Evolutionary conservation across 53 echinoderm and acorn worm species (phyloP).

Genomic region (Stichopus horrens): DNA sequence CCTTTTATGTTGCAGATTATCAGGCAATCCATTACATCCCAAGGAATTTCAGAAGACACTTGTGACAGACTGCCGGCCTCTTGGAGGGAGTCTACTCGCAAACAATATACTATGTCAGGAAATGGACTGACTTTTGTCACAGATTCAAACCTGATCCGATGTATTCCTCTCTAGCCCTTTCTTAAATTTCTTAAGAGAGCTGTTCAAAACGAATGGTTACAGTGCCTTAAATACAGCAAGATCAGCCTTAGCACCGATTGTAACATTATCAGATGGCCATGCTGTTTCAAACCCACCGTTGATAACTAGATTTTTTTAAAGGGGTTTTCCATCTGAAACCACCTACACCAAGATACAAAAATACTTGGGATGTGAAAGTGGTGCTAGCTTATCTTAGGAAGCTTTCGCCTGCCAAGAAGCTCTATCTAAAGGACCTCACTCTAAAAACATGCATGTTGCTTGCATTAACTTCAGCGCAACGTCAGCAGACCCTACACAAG

Average conservation of each 20-base stretch:
- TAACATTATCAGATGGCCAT: constrained; percentile 22
- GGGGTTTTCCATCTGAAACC: constrained; percentile 52
- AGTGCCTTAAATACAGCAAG: constrained; percentile 48
- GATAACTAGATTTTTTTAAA: constrained; percentile 47
- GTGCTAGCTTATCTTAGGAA: constrained; percentile 16
- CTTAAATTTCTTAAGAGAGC: too few species aligned
- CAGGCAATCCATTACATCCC: constrained; percentile 17
- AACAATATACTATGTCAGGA: constrained; percentile 54
- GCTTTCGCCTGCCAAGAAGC: not conserved
- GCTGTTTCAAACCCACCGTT: constrained; percentile 39
- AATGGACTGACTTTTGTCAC: constrained; percentile 41
- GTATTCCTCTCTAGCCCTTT: not conserved
- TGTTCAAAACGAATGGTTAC: constrained; percentile 18
- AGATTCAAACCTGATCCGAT: not conserved
- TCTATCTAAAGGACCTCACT: constrained; percentile 4
- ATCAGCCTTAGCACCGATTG: constrained; percentile 25
- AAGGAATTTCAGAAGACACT: constrained; percentile 1
- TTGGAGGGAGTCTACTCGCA: constrained; percentile 48
- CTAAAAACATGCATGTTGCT: constrained; percentile 42
- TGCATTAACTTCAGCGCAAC: constrained; percentile 46
- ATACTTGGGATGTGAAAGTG: constrained; percentile 50
- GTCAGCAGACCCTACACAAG: not conserved
- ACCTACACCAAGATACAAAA: constrained; percentile 41
- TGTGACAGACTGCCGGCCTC: constrained; percentile 41
- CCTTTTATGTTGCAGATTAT: constrained; percentile 53